Conservation (phyloP, 1,140 invertebrate genomes). For the Euwallacea fornicatus region DNA sequence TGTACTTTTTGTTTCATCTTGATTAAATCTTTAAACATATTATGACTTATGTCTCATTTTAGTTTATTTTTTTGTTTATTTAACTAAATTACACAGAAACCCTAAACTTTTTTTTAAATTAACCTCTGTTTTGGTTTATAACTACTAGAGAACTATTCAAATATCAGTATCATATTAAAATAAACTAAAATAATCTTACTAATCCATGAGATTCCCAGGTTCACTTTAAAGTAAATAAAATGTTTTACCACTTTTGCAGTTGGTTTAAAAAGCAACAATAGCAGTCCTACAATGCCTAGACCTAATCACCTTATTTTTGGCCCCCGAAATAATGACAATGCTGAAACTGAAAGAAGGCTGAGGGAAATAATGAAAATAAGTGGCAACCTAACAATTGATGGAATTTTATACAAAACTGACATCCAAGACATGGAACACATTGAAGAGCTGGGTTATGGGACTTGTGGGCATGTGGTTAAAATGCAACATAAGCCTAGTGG, state of each 20-base stretch:
- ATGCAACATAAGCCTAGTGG: constrained; percentile 88
- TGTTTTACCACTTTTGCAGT: constrained; percentile 8
- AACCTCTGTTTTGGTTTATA: too few species aligned
- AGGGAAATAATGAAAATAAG: constrained; percentile 66
- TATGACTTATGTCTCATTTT: too few species aligned
- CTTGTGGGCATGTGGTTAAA: constrained; percentile 96
- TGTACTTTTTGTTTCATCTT: too few species aligned
- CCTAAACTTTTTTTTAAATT: too few species aligned
- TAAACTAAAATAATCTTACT: too few species aligned
- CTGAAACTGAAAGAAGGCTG: constrained; percentile 56
- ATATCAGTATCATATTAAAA: too few species aligned
- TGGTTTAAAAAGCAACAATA: constrained; percentile 39
- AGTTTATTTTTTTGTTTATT: too few species aligned
- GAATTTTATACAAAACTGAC: constrained; percentile 77
- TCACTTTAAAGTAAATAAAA: too few species aligned
- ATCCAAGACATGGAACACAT: constrained; percentile 85
- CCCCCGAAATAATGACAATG: constrained; percentile 45
- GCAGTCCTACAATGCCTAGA: constrained; percentile 42
- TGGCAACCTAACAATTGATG: constrained; percentile 82
- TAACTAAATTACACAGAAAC: too few species aligned
- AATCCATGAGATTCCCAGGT: too few species aligned
- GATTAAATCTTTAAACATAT: too few species aligned
- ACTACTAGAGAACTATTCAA: too few species aligned
- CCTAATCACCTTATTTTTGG: constrained; percentile 43
- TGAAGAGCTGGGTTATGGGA: constrained; percentile 92